These are phyloP conservation scores for Hemithea aestivaria DNA, from an alignment of 2,888 invertebrate genomes.

Conservation along the genomic window DNA sequence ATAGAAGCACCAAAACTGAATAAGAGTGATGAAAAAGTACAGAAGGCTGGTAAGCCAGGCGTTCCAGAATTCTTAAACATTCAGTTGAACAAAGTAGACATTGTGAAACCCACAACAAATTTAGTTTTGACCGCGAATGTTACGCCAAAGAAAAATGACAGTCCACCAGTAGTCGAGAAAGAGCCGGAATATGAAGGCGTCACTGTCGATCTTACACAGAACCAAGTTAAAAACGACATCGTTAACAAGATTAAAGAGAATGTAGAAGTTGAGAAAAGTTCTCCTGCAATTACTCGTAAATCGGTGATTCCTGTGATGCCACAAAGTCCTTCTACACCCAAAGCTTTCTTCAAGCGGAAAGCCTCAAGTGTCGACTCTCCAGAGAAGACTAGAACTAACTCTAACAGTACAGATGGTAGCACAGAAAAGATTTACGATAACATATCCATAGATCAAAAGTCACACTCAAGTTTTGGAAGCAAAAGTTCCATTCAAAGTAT, in stretches of 20 bases:
- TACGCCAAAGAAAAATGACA: constrained; percentile 71
- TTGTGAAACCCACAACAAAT: constrained; percentile 77
- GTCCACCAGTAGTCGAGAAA: constrained; percentile 48
- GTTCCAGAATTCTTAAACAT: constrained; percentile 85
- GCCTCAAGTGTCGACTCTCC: constrained; percentile 76
- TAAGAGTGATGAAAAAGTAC: constrained; percentile 63
- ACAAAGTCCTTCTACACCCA: constrained; percentile 63
- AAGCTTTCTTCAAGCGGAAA: constrained; percentile 75
- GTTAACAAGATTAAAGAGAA: constrained; percentile 46
- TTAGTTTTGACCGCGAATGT: constrained; percentile 82
- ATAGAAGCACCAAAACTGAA: constrained; percentile 46
- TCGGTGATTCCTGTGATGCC: constrained; percentile 41
- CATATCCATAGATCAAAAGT: constrained; percentile 68
- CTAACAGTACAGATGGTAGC: constrained; percentile 65
- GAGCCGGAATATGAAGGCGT: constrained; percentile 46
- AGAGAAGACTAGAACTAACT: constrained; percentile 65
- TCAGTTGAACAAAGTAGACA: constrained; percentile 84
- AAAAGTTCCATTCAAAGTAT: constrained; percentile 72
- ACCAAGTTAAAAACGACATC: constrained; percentile 41
- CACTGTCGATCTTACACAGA: constrained; percentile 25
- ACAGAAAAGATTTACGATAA: constrained; percentile 68
- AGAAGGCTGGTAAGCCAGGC: constrained; percentile 50
- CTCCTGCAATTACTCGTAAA: constrained; percentile 42
- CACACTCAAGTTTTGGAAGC: constrained; percentile 71
- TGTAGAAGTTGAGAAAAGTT: constrained; percentile 46